phyloP scores from a whole-genome alignment of 2,797 vertebrate species.

The Brachyalestes nurse region DNA sequence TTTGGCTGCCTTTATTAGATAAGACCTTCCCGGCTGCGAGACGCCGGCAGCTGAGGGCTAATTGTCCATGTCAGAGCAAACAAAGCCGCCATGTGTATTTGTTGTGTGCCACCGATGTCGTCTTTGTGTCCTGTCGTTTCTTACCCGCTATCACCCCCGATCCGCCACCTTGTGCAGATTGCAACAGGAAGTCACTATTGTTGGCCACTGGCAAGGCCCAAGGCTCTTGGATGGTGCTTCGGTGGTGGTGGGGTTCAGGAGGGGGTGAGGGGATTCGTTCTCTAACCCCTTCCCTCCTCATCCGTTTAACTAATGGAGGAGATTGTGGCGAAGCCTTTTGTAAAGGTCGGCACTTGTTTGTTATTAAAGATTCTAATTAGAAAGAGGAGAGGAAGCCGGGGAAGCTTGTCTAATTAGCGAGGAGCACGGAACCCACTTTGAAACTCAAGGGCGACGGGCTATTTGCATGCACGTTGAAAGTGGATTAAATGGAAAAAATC shows the following conservation, averaged over 20 bases:
- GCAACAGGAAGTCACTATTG: constrained; percentile 50
- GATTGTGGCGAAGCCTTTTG: constrained; percentile 69
- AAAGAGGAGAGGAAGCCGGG: constrained; percentile 83
- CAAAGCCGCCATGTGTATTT: constrained; percentile 59
- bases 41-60: constrained; percentile 56
- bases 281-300: constrained; percentile 62
- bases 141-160: background rate
- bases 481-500: constrained; percentile 80
- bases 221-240: constrained; percentile 35
- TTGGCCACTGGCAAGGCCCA: constrained; percentile 43
- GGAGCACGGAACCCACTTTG: constrained; percentile 71
- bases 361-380: constrained; percentile 91
- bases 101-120: constrained; percentile 49
- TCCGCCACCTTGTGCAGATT: background rate
- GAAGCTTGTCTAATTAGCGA: constrained; percentile 87
- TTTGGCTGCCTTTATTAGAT: constrained; percentile 63
- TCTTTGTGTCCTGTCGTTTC: constrained; percentile 51
- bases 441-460: constrained; percentile 58
- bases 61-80: constrained; percentile 62
- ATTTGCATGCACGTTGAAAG: constrained; percentile 76
- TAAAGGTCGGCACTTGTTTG: constrained; percentile 87
- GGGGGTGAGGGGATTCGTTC: background rate
- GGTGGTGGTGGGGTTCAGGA: background rate
- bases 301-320: constrained; percentile 75
- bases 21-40: constrained; percentile 57